phyloP scores from a whole-genome alignment of 2,113 vertebrate species.

The Sisor rabdophorus region DNA sequence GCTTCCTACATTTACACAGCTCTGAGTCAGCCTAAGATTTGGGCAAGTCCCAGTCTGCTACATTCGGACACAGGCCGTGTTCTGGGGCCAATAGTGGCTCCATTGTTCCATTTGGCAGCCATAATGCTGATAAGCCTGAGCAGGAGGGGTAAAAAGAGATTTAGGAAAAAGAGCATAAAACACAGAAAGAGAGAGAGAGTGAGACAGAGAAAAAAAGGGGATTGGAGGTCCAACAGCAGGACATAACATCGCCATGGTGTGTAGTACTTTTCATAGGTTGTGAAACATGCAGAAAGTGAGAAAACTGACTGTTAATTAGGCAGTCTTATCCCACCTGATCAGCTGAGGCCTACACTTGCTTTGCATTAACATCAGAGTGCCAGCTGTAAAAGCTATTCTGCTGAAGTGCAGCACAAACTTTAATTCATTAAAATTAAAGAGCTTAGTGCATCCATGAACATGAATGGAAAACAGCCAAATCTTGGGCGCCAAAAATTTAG shows the following conservation, averaged over 20 bases:
- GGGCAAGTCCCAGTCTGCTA: conserved; percentile 58
- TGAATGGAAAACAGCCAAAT: too few relatives aligned
- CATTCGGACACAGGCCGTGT: conserved; percentile 74
- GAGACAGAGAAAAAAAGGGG: background rate
- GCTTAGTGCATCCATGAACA: too few relatives aligned
- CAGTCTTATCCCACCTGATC: conserved; percentile 30
- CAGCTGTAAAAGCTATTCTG: background rate
- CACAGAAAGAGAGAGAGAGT: conserved; percentile 7
- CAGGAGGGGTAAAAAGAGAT: conserved; percentile 42
- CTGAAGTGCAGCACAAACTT: too few relatives aligned
- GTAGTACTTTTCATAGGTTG: conserved; percentile 27
- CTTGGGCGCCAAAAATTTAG: background rate
- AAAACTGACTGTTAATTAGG: background rate
- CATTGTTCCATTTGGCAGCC: conserved; percentile 65
- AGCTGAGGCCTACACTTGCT: conserved; percentile 27
- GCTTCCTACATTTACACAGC: conserved; percentile 32
- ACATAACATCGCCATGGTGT: conserved; percentile 28
- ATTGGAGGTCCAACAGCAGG: conserved; percentile 30
- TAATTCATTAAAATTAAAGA: too few relatives aligned
- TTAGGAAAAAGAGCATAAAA: background rate
- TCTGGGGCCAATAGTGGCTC: conserved; percentile 63
- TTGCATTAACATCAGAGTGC: conserved; percentile 3
- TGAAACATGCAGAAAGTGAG: conserved; percentile 19
- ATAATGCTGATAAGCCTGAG: conserved; percentile 68
- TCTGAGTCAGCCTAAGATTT: conserved; percentile 58